phyloP scores from a whole-genome alignment of 2,888 invertebrate genomes.

The Xylota sylvarum region DNA sequence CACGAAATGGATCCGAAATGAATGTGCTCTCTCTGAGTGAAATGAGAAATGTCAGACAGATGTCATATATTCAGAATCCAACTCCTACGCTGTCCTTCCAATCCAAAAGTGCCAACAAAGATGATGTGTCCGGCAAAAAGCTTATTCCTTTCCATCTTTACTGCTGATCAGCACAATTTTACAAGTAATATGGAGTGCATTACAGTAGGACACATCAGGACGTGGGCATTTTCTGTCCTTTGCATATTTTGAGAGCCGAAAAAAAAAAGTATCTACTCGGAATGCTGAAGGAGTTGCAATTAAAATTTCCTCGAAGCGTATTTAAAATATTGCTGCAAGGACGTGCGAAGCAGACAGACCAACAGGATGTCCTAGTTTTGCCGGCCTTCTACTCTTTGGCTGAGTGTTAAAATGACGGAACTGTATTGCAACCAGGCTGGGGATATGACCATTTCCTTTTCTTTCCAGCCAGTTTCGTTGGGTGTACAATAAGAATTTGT shows the following conservation, averaged over 20 bases:
- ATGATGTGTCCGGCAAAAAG: conserved; percentile 10
- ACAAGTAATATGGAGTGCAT: conserved; percentile 15
- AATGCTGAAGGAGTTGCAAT: conserved; percentile 44
- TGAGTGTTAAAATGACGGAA: conserved; percentile 12
- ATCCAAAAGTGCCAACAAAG: conserved; percentile 37
- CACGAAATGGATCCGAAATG: conserved; percentile 29
- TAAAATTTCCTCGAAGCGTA: conserved; percentile 53
- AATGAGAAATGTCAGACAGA: conserved; percentile 62
- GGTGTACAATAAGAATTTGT: conserved; percentile 47
- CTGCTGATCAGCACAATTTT: conserved; percentile 65
- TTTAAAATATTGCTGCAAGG: conserved; percentile 40
- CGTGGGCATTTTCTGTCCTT: conserved; percentile 19
- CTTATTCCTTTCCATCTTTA: not conserved
- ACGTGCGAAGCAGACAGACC: conserved; percentile 30
- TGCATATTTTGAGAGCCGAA: conserved; percentile 28
- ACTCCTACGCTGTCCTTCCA: not conserved
- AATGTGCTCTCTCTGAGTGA: conserved; percentile 8
- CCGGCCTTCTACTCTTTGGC: conserved; percentile 5
- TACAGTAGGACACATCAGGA: not conserved
- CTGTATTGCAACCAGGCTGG: conserved; percentile 12
- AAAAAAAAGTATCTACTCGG: conserved; percentile 1
- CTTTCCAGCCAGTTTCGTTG: not conserved
- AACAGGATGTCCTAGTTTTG: conserved; percentile 36
- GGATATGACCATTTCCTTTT: conserved; percentile 38
- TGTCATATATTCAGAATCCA: conserved; percentile 20